Conservation (phyloP, 2,888 invertebrate species). For the Noctua janthina region DNA sequence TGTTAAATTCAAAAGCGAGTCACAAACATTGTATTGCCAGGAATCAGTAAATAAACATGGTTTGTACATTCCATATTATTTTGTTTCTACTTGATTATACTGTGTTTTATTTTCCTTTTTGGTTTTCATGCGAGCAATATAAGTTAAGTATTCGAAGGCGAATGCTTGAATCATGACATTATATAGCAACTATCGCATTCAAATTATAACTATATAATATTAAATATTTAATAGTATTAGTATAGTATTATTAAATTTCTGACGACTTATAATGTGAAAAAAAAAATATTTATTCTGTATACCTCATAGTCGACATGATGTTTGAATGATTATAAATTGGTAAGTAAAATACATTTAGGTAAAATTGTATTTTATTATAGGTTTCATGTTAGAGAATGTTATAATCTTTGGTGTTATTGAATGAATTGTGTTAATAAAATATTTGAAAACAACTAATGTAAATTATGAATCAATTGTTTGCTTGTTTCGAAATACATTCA, state of each 20-base stretch:
- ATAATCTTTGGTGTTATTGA: constrained; percentile 91
- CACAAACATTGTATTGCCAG: constrained; percentile 90
- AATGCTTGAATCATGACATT: constrained; percentile 82
- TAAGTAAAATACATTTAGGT: constrained; percentile 88
- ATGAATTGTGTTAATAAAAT: constrained; percentile 91
- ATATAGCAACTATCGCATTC: constrained; percentile 79
- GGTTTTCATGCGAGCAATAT: constrained; percentile 80
- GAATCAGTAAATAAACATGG: constrained; percentile 93
- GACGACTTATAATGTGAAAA: constrained; percentile 81
- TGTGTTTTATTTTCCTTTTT: constrained; percentile 89
- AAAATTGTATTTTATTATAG: constrained; percentile 90
- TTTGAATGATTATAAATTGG: constrained; percentile 90
- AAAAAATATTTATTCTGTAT: constrained; percentile 89
- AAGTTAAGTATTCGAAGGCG: constrained; percentile 76
- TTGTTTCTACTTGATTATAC: constrained; percentile 91
- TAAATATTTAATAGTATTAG: constrained; percentile 66
- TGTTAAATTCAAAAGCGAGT: constrained; percentile 81
- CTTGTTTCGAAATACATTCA: constrained; percentile 36
- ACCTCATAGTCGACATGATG: constrained; percentile 89
- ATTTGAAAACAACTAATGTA: constrained; percentile 89
- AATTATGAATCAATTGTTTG: constrained; percentile 86
- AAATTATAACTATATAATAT: constrained; percentile 76
- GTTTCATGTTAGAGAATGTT: constrained; percentile 91
- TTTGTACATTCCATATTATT: constrained; percentile 95
- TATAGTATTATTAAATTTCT: constrained; percentile 79